These are phyloP conservation scores for Tauraco erythrolophus DNA, from an alignment of 2,113 vertebrate species.

Conservation along the genomic window DNA sequence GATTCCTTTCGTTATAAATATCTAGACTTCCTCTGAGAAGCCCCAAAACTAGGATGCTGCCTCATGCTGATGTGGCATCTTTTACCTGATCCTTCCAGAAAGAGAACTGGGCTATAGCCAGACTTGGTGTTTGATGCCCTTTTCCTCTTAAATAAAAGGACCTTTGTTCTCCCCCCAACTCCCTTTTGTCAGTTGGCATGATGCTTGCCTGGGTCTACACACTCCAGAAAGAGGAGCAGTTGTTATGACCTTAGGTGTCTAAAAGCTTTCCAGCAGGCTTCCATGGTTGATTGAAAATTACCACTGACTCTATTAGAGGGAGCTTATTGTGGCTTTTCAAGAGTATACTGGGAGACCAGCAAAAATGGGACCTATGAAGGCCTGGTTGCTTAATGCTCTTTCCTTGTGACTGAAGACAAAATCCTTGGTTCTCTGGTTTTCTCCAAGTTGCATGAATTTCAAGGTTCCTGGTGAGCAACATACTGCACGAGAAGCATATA, in stretches of 20 bases:
- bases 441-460: neutral
- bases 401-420: neutral
- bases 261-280: neutral
- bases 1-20: neutral
- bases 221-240: neutral
- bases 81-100: neutral
- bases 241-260: fast-evolving
- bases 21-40: neutral
- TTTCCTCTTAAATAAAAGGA: neutral
- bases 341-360: neutral
- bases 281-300: neutral
- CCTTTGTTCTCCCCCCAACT: fast-evolving
- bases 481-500: neutral
- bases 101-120: neutral
- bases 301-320: neutral
- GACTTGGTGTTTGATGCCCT: neutral
- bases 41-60: neutral
- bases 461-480: neutral
- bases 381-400: neutral
- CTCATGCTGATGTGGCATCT: neutral
- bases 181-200: neutral
- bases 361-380: neutral
- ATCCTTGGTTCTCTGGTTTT: neutral
- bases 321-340: neutral
- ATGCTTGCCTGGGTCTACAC: neutral